A percentile compares a stretch with the other conserved stretches of the same genome.
phyloP scores from a whole-genome alignment of 2,888 invertebrate species.

The Lagria hirta region DNA sequence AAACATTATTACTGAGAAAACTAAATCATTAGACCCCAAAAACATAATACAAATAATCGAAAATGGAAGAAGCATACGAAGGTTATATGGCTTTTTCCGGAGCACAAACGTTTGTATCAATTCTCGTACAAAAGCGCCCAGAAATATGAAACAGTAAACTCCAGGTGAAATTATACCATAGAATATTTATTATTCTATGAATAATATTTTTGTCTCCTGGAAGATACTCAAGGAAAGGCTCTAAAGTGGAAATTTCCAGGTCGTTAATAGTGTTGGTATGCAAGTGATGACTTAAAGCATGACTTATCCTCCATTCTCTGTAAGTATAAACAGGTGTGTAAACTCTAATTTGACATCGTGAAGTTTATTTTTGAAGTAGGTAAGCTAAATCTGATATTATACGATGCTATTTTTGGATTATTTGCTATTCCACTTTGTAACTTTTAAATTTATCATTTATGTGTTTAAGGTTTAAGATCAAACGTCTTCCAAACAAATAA shows the following conservation, averaged over 20 bases:
- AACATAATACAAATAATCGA: slow-evolving; percentile 30
- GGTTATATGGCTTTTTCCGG: not conserved
- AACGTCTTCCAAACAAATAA: too few relatives aligned
- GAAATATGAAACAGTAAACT: slow-evolving; percentile 4
- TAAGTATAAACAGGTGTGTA: slow-evolving; percentile 36
- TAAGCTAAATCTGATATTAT: too few relatives aligned
- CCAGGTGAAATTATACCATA: slow-evolving; percentile 10
- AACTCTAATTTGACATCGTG: slow-evolving; percentile 14
- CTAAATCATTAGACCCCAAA: slow-evolving; percentile 28
- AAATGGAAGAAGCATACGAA: slow-evolving; percentile 32
- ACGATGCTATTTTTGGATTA: slow-evolving; percentile 7
- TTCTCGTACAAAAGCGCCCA: slow-evolving; percentile 10
- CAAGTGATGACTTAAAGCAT: slow-evolving; percentile 76
- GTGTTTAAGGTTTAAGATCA: too few relatives aligned
- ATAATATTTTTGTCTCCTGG: slow-evolving; percentile 50
- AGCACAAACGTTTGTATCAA: slow-evolving; percentile 2
- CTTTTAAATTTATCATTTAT: too few relatives aligned
- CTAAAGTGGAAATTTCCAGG: slow-evolving; percentile 68
- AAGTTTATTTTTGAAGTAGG: slow-evolving; percentile 13
- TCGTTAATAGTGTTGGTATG: slow-evolving; percentile 78
- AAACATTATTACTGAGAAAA: slow-evolving; percentile 57
- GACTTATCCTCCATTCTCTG: slow-evolving; percentile 74
- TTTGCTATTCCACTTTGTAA: slow-evolving; percentile 14
- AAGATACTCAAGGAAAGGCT: slow-evolving; percentile 66
- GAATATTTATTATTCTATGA: slow-evolving; percentile 2